Evolutionary conservation across 92 coral and sea anemone species (phyloP), one percentile per base, ranked within the genome.

Genomic region (Porites evermanni): DNA sequence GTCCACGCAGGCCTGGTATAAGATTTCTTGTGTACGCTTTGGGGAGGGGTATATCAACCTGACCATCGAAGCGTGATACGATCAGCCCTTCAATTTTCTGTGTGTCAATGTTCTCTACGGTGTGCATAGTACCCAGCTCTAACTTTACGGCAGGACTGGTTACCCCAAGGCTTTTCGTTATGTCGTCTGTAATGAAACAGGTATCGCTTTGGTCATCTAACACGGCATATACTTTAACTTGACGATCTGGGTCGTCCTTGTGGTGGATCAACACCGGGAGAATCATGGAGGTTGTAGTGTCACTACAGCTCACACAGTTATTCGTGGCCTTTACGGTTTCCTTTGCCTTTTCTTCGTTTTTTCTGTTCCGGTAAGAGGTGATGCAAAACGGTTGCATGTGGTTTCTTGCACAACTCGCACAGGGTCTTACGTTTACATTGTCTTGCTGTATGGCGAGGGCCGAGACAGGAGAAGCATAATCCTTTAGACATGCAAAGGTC

Each of bases 151-250:
- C 87, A 9, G 95, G 91, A 44, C 95, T 89, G 6, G 78, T 70
- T 20, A 86, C n/a, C 19, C 83, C 75, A 2, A 92, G 85, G 47
- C 29, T 71, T 16, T 63, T 56, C 29, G 87, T 26, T 20, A 74
- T 71, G 12, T 87, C 88, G 4, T 86, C 84, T 3, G 93, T 92
- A 0, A 90, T 54, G 64, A 89, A 92, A 58, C 92, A 87, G 17
- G 92, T 79, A 68, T 90, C 91, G 23, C 91, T 90, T 64, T 90
- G 95, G 19, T 90, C 90, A 66, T 93, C 94, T 14, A 93, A 72
- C 1, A 90, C 92, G 8, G 96, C 92, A 26, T 90, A 93, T 0
- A 75, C 84, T 67, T 85, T 63, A 1, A 92, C 80, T 59, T 72
- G 64, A 10, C 19, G 38, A 11, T 82, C 76, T 13, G 91, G 93